Base-by-base conservation (phyloP, 2,113 vertebrate species). In the Callipepla californica region DNA sequence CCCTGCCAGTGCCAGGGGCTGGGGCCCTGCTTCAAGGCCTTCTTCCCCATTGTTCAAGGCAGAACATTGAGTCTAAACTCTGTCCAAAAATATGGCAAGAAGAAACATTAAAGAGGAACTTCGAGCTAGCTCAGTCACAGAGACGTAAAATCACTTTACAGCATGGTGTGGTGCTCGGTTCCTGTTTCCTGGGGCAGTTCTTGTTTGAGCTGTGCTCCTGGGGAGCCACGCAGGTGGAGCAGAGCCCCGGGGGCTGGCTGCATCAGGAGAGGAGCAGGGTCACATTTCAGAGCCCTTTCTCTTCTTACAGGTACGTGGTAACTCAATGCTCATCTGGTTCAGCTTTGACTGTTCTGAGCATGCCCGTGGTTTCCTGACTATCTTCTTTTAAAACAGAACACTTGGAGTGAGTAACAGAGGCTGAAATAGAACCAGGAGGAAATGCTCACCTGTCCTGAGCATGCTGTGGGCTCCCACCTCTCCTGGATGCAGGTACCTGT, bases 21-120 rank as follows among this genome's bases (percentile, higher is more conserved):
- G 25, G n/a, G 48, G 19, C 62, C 73, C 38, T 10, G 18, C 17
- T 17, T 70, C 0, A 1, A 59, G 10, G 23, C 59, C 40, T 69
- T 47, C 66, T 67, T 53, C 47, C 62, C 59, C 62, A 9, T 34
- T 34, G 62, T 45, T 75, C 40, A 25, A 32, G 50, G 57, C 61
- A 74, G 47, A 68, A 45, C 3, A 2, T 34, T 88, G 10, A 40
- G 11, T 45, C 58, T 75, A 16, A 94, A 63, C 62, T 51, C 36
- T 22, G n/a, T 32, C 85, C 74, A 62, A 72, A 92, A 87, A 22
- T 21, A 53, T 0, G 5, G 34, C 77, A 34, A 76, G 75, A 36
- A 89, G 87, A 91, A 91, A 12, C 30, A 1, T 17, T 61, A 85
- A 94, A 92, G 95, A 58, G 95, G 89, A 96, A 94, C 86, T 81